Base-by-base conservation (phyloP, 2,888 invertebrate species). In the Ichneumoninae sp. region DNA sequence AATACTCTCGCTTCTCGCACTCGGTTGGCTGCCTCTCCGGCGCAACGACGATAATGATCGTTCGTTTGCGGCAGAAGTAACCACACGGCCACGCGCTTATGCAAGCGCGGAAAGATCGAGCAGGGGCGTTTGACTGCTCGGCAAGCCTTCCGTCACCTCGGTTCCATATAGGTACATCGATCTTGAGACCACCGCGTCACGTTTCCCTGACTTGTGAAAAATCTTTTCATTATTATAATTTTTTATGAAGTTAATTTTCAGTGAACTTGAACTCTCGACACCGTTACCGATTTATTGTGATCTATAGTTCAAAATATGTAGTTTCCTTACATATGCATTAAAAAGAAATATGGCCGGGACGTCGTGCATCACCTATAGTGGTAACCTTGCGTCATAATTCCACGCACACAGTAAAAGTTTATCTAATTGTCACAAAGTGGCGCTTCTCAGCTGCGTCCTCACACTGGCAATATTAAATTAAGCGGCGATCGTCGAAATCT, bases 71-170 rank as follows among this genome's bases (percentile, higher is more conserved):
- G 33, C 52, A 19, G 52, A 33, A 47, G 68, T 13, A 10, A 22
- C 10, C 22, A 40, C 57, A 72, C 71, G 44, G 30, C 13, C 62
- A 68, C 47, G 50, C 77, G 74, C 57, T 83, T 83, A 83, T 80
- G 83, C 83, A 83, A 83, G 79, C 65, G 70, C 83, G 62, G 83
- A 75, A 83, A 76, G 80, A 80, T 74, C 76, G 54, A 33, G 57
- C 26, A 44, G 72, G 68, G 47, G 47, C 65, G 71, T 72, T 40
- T n/a, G 13, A 72, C n/a, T 47, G 54, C 40, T 69, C 69, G 74
- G 65, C 57, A 26, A 44, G 47, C 71, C 40, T 69, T 68, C 72
- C 68, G 52, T 57, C 76, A 76, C 54, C 40, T 57, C 74, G 57
- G 30, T 74, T 66, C 70, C 74, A 66, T 71, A 68, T 72, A 77